A percentile compares a stretch with the other conserved stretches of the same genome.
phyloP scores from a whole-genome alignment of 2,797 vertebrate species.

The Leptatherina wallacei region DNA sequence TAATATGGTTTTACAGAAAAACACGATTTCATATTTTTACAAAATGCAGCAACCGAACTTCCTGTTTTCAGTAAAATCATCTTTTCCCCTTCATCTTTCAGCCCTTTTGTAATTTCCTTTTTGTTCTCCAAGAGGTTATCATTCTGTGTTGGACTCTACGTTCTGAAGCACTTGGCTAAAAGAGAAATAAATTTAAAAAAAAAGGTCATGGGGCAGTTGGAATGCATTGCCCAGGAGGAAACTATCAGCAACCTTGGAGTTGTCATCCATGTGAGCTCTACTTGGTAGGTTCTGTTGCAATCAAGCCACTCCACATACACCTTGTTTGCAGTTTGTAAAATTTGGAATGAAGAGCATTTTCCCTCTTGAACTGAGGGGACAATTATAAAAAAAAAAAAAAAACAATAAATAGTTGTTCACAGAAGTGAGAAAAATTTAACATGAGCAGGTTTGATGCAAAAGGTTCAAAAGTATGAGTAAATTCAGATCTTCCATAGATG shows the following conservation, averaged over 20 bases:
- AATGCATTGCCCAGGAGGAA: not conserved
- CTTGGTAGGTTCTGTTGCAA: slow-evolving; percentile 38
- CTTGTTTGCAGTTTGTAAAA: not conserved
- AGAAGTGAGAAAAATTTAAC: not conserved
- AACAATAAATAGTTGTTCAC: too few relatives aligned
- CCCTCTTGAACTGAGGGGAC: too few relatives aligned
- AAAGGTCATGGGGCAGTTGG: not conserved
- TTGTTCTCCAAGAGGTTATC: not conserved
- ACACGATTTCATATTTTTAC: not conserved
- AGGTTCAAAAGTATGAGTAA: too few relatives aligned
- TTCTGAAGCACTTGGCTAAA: slow-evolving; percentile 14
- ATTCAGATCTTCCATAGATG: too few relatives aligned
- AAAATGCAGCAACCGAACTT: not conserved
- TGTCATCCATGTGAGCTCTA: slow-evolving; percentile 4
- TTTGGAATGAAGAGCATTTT: not conserved
- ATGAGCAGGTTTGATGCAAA: too few relatives aligned
- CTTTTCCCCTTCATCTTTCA: not conserved
- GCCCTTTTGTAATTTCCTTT: not conserved
- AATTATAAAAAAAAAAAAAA: too few relatives aligned
- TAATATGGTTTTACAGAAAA: not conserved
- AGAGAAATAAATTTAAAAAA: not conserved
- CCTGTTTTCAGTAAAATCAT: not conserved
- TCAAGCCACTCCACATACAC: slow-evolving; percentile 9
- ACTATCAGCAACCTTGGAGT: slow-evolving; percentile 19
- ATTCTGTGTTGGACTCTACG: not conserved